Conservation (phyloP, 2,113 vertebrate species). For the Petrocephalus zakoni region DNA sequence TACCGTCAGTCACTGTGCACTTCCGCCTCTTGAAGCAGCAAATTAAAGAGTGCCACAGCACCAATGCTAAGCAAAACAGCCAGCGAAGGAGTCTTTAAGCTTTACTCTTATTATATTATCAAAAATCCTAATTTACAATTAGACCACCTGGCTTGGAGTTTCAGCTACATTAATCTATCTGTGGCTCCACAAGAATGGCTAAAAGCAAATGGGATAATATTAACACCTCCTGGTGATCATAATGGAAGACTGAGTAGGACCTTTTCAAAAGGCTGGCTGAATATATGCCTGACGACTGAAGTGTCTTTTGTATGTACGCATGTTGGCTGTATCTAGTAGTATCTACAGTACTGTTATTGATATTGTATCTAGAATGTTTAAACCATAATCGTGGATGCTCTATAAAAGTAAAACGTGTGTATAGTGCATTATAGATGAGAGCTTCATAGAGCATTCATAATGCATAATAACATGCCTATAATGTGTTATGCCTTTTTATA, state of each 20-base stretch:
- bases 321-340: not conserved
- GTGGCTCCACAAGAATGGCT: not conserved
- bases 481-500: too few relatives aligned
- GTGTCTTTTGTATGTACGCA: not conserved
- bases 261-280: not conserved
- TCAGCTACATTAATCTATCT: not conserved
- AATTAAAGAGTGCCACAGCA: not conserved
- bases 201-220: not conserved
- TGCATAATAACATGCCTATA: too few relatives aligned
- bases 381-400: not conserved
- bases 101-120: not conserved
- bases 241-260: not conserved
- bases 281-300: not conserved
- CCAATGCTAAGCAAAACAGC: not conserved
- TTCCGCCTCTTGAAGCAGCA: not conserved
- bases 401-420: too few relatives aligned
- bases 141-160: not conserved
- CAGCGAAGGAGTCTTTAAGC: not conserved
- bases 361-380: not conserved
- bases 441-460: too few relatives aligned
- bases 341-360: not conserved
- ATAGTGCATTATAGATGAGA: too few relatives aligned
- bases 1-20: not conserved
- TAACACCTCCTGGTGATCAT: not conserved
- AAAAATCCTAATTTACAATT: conserved; percentile 3